Evolutionary conservation across 1,140 invertebrate species (phyloP).

Genomic region (Drosophila biarmipes): DNA sequence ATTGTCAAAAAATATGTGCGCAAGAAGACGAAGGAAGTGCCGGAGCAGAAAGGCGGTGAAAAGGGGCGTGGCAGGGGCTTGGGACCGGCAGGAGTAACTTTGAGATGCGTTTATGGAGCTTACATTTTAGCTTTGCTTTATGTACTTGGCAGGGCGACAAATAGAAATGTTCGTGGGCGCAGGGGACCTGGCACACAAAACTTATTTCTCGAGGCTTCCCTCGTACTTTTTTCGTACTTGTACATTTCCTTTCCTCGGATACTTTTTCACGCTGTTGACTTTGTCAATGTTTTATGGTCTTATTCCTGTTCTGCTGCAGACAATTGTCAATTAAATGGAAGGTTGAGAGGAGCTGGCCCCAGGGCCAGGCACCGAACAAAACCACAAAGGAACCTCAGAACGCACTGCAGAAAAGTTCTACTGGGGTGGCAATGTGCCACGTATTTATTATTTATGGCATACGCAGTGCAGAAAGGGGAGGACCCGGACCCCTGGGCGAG

Average conservation of each 20-base stretch:
- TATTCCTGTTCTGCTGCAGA: slow-evolving; percentile 67
- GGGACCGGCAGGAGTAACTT: slow-evolving; percentile 21
- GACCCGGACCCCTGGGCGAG: neutral
- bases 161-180: slow-evolving; percentile 31
- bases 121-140: slow-evolving; percentile 51
- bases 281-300: slow-evolving; percentile 68
- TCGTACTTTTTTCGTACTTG: slow-evolving; percentile 28
- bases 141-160: slow-evolving; percentile 45
- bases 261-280: slow-evolving; percentile 54
- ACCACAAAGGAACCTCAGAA: slow-evolving; percentile 38
- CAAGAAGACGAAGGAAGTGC: slow-evolving; percentile 19
- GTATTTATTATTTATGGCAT: slow-evolving; percentile 73
- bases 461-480: slow-evolving; percentile 47
- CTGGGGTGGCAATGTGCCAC: slow-evolving; percentile 58
- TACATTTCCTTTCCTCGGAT: slow-evolving; percentile 46
- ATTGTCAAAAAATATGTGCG: slow-evolving; percentile 66
- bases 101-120: slow-evolving; percentile 47
- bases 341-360: slow-evolving; percentile 18
- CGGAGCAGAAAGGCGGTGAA: slow-evolving; percentile 1
- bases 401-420: slow-evolving; percentile 37
- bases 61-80: no score
- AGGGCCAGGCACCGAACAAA: slow-evolving; percentile 13
- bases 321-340: slow-evolving; percentile 73
- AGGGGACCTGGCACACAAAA: slow-evolving; percentile 12
- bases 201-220: slow-evolving; percentile 32